These are phyloP conservation scores for Hippocampus zosterae DNA, from an alignment of 2,113 vertebrate genomes.

Conservation along the genomic window DNA sequence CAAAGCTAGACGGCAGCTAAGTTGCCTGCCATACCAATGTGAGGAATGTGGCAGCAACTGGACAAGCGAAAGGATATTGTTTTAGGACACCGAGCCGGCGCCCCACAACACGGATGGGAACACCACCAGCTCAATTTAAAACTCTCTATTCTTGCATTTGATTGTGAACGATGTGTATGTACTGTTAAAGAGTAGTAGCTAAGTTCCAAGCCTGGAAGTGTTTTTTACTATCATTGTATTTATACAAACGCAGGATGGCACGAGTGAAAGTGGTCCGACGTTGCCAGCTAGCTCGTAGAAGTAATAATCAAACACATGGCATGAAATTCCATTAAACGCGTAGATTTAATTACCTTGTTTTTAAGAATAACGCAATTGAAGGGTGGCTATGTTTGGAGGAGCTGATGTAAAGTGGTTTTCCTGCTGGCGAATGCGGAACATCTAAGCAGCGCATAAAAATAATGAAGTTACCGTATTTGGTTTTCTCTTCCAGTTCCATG, in stretches of 20 bases:
- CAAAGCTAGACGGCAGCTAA: conserved; percentile 26
- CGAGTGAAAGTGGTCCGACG: conserved; percentile 19
- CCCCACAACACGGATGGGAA: conserved; percentile 8
- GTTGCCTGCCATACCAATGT: conserved; percentile 35
- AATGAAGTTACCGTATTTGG: conserved; percentile 60
- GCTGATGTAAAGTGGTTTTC: background rate
- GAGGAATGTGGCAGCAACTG: conserved; percentile 67
- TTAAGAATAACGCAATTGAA: background rate
- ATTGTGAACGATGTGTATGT: background rate
- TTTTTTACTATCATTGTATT: background rate
- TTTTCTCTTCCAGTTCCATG: conserved; percentile 66
- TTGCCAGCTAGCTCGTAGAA: background rate
- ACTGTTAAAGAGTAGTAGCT: background rate
- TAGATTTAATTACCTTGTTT: background rate
- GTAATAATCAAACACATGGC: background rate
- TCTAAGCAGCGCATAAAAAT: background rate
- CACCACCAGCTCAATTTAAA: background rate
- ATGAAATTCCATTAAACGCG: background rate
- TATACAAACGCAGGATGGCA: background rate
- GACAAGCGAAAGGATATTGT: conserved; percentile 31
- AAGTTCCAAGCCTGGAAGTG: background rate
- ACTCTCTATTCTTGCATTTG: background rate
- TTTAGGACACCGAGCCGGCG: conserved; percentile 58
- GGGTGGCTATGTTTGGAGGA: background rate
- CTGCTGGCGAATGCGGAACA: background rate